Evolutionary conservation across 2,888 invertebrate species (phyloP).

Genomic region (Tolmerus cingulatus): DNA sequence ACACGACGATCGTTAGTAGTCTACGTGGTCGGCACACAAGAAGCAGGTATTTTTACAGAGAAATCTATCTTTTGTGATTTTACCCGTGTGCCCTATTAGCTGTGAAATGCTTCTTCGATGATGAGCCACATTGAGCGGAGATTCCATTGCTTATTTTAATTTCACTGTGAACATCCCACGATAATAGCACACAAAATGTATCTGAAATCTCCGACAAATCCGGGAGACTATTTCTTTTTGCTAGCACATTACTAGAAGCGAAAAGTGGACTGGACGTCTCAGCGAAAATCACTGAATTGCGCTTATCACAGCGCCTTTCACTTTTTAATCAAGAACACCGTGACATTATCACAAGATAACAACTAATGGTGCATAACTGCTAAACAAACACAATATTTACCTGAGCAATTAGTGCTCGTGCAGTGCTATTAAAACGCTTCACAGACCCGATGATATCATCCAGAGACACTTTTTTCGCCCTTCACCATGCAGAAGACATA

Average conservation of each 20-base stretch:
- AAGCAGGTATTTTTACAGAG: not conserved
- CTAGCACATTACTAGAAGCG: not conserved
- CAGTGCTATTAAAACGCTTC: not conserved
- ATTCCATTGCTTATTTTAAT: not conserved
- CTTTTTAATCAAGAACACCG: slow-evolving; percentile 9
- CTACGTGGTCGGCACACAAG: not conserved
- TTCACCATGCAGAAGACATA: not conserved
- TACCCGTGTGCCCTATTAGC: slow-evolving; percentile 55
- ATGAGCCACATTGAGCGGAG: slow-evolving; percentile 47
- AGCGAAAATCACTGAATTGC: not conserved
- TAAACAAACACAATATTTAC: slow-evolving; percentile 2
- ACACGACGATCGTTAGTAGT: not conserved
- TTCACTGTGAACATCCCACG: not conserved
- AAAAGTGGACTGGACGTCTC: not conserved
- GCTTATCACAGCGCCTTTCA: slow-evolving; percentile 30
- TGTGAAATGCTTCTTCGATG: slow-evolving; percentile 63
- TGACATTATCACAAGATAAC: slow-evolving; percentile 16
- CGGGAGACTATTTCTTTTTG: not conserved
- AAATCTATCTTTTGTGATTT: slow-evolving; percentile 56
- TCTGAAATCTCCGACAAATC: not conserved
- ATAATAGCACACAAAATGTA: not conserved
- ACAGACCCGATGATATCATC: not conserved
- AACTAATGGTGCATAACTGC: not conserved
- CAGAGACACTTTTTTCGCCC: not conserved
- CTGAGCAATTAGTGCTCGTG: not conserved